Evolutionary conservation across 2,797 vertebrate species (phyloP).

Genomic region (Vespertilio murinus): DNA sequence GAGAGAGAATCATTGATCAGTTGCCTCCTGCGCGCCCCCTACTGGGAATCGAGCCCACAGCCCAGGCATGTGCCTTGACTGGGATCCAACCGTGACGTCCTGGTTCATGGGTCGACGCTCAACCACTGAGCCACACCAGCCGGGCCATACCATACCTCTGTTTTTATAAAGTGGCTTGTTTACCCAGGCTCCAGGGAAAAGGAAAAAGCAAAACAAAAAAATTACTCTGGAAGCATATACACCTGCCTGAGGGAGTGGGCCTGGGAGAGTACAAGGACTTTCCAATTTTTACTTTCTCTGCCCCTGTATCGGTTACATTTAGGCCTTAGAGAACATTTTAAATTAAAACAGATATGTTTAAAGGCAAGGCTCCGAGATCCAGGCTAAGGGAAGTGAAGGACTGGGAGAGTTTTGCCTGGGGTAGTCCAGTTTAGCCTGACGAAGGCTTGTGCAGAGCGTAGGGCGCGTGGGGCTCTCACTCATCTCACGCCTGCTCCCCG

Average conservation of each 20-base stretch:
- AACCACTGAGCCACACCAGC: no score
- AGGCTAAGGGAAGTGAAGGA: not conserved
- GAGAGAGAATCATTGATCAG: no score
- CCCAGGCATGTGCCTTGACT: no score
- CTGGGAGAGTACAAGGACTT: not conserved
- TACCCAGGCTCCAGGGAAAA: not conserved
- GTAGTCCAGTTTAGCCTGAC: not conserved
- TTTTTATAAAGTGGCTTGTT: constrained; percentile 4
- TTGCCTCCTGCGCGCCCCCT: no score
- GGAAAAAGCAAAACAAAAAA: not conserved
- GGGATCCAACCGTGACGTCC: no score
- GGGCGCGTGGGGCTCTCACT: not conserved
- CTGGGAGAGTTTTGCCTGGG: not conserved
- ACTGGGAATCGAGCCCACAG: no score
- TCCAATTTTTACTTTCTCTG: not conserved
- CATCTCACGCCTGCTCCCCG: not conserved
- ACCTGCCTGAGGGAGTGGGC: not conserved
- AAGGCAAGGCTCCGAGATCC: not conserved
- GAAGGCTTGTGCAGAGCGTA: not conserved
- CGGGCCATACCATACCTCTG: not conserved
- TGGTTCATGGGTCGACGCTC: no score
- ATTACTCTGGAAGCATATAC: not conserved
- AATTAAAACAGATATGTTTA: not conserved
- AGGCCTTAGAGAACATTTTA: not conserved
- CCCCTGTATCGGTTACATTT: not conserved